Percentiles rank a stretch among this genome's conserved stretches.
phyloP scores from a whole-genome alignment of 2,113 vertebrate species.

The Beaufortia kweichowensis region DNA sequence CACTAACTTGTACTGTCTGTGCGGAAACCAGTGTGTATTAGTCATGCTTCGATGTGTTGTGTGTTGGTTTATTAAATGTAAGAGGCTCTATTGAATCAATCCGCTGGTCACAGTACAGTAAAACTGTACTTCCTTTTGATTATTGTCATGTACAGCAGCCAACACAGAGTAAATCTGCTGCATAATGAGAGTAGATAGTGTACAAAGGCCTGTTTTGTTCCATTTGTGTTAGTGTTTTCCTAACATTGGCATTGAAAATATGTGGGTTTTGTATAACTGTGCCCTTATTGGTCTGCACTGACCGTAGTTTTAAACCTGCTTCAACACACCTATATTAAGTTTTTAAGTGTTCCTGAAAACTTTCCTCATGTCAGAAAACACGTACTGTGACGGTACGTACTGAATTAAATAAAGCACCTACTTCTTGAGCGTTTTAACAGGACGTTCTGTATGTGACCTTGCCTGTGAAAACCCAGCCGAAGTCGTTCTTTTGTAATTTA shows the following conservation, averaged over 20 bases:
- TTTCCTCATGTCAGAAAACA: too few species aligned
- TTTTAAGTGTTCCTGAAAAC: too few species aligned
- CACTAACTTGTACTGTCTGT: slow-evolving; percentile 44
- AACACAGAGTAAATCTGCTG: not conserved
- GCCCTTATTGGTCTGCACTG: too few species aligned
- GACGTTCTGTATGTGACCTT: too few species aligned
- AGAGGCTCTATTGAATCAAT: not conserved
- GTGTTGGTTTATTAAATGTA: not conserved
- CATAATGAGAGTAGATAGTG: not conserved
- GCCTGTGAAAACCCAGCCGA: too few species aligned
- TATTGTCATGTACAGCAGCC: not conserved
- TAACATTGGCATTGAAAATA: not conserved
- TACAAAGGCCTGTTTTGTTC: not conserved
- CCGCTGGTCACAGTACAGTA: not conserved
- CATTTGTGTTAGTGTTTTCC: not conserved
- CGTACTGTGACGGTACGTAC: too few species aligned
- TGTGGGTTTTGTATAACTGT: too few species aligned
- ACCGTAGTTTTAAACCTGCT: too few species aligned
- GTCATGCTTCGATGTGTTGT: slow-evolving; percentile 4
- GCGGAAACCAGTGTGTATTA: not conserved
- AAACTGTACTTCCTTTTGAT: not conserved
- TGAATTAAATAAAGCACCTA: too few species aligned
- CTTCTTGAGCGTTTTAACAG: too few species aligned
- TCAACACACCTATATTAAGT: too few species aligned
- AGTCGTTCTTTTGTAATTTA: too few species aligned